Evolutionary conservation across 2,888 invertebrate species (phyloP).

Genomic region (Melinaea marsaeus): DNA sequence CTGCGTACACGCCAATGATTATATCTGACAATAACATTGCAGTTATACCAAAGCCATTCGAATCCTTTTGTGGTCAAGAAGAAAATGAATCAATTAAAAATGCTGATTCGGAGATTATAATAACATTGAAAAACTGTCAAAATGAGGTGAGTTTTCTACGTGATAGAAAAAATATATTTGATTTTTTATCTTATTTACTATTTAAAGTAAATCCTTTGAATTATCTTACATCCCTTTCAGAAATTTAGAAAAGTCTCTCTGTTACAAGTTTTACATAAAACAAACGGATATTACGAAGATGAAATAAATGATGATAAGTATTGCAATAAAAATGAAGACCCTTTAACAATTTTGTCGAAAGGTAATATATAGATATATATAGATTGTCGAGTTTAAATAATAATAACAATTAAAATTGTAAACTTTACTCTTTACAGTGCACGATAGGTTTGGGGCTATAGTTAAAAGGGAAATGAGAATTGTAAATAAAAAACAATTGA

Average conservation of each 20-base stretch:
- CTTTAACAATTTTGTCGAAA: slow-evolving; percentile 56
- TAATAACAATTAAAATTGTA: not conserved
- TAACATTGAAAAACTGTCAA: slow-evolving; percentile 64
- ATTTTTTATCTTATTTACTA: not conserved
- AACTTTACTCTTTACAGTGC: slow-evolving; percentile 46
- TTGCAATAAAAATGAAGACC: slow-evolving; percentile 50
- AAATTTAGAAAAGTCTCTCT: slow-evolving; percentile 58
- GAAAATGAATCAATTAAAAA: slow-evolving; percentile 34
- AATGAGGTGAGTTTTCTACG: slow-evolving; percentile 46
- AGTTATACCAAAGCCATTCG: slow-evolving; percentile 47
- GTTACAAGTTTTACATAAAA: slow-evolving; percentile 69
- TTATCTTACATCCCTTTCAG: slow-evolving; percentile 39
- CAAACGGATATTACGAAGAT: slow-evolving; percentile 45
- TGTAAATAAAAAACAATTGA: slow-evolving; percentile 39
- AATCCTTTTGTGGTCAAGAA: slow-evolving; percentile 40
- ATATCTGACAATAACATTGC: slow-evolving; percentile 30
- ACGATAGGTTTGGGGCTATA: slow-evolving; percentile 58
- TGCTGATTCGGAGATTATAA: slow-evolving; percentile 66
- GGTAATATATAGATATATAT: slow-evolving; percentile 40
- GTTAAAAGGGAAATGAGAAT: slow-evolving; percentile 56
- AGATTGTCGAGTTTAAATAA: not conserved
- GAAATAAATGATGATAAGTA: slow-evolving; percentile 32
- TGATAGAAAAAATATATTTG: not conserved
- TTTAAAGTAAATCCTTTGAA: not conserved
- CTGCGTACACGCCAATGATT: slow-evolving; percentile 32